Evolutionary conservation across 2,888 invertebrate genomes (phyloP).

Genomic region (Chironomus riparius): DNA sequence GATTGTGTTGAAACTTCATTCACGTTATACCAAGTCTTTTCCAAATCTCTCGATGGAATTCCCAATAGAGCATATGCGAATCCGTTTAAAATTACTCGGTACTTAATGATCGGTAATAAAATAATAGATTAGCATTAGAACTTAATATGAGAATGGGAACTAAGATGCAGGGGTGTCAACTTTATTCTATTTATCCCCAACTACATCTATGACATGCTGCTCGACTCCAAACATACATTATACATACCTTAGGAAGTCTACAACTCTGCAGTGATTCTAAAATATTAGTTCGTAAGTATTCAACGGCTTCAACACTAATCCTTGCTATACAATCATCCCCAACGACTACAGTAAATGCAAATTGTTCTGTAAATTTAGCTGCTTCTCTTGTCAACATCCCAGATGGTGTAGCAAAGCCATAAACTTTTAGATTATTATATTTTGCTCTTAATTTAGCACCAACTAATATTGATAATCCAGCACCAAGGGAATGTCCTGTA

Average conservation of each 20-base stretch:
- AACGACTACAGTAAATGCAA: conserved; percentile 73
- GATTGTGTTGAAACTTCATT: conserved; percentile 20
- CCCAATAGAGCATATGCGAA: conserved; percentile 72
- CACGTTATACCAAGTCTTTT: conserved; percentile 57
- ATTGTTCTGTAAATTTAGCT: conserved; percentile 63
- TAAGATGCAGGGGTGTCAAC: too few species aligned
- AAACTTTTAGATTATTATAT: conserved; percentile 75
- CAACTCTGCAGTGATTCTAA: conserved; percentile 66
- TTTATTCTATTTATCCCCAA: too few species aligned
- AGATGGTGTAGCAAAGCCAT: conserved; percentile 81
- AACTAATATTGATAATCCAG: conserved; percentile 75
- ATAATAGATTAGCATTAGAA: too few species aligned
- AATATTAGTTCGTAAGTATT: conserved; percentile 64
- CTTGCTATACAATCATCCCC: conserved; percentile 86
- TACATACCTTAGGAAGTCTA: conserved; percentile 62
- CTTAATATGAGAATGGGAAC: too few species aligned
- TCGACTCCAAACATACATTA: too few species aligned
- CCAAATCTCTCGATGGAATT: conserved; percentile 63
- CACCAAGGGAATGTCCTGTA: conserved; percentile 59
- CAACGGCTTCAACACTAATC: conserved; percentile 66
- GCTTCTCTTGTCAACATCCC: conserved; percentile 65
- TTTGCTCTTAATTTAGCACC: conserved; percentile 66
- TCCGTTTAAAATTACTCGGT: conserved; percentile 75
- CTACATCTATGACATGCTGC: too few species aligned
- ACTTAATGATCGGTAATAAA: conserved; percentile 49